These are phyloP conservation scores for Cremastinae sp. DNA, from an alignment of 2,888 invertebrate species.

Conservation along the genomic window DNA sequence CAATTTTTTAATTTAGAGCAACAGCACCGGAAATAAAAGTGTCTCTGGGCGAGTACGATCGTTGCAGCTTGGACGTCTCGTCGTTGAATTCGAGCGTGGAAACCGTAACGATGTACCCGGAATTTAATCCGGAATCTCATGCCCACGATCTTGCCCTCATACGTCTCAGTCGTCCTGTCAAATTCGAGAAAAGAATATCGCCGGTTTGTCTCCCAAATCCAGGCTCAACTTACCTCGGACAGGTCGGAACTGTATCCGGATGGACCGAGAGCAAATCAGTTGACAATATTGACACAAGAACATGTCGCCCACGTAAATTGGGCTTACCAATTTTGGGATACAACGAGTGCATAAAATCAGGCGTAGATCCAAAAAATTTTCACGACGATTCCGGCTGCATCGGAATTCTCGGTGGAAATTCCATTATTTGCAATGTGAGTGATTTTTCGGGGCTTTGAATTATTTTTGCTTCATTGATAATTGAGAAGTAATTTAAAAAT, in stretches of 20 bases:
- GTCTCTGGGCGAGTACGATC: conserved; percentile 82
- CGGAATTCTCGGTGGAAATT: conserved; percentile 81
- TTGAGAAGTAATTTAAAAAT: no score
- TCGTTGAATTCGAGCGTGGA: conserved; percentile 82
- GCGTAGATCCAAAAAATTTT: conserved; percentile 73
- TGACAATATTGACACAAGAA: conserved; percentile 64
- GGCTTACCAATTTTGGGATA: conserved; percentile 81
- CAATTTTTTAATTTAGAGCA: conserved; percentile 62
- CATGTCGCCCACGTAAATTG: conserved; percentile 82
- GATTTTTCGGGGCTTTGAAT: no score
- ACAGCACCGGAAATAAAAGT: conserved; percentile 80
- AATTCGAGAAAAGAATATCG: conserved; percentile 81
- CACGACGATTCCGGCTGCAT: conserved; percentile 82
- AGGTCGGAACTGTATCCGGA: conserved; percentile 81
- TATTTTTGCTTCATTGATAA: no score
- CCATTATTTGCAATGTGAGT: conserved; percentile 81
- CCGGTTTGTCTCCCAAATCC: conserved; percentile 83
- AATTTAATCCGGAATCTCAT: conserved; percentile 81
- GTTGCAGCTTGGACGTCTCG: conserved; percentile 81
- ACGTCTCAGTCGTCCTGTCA: conserved; percentile 81
- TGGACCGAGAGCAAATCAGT: conserved; percentile 77
- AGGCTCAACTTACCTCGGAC: conserved; percentile 80
- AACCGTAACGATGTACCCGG: conserved; percentile 81
- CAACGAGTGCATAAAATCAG: conserved; percentile 79
- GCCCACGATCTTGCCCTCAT: conserved; percentile 84